Base-by-base conservation (phyloP, 2,113 vertebrate genomes). In the Catharus fuscescens region DNA sequence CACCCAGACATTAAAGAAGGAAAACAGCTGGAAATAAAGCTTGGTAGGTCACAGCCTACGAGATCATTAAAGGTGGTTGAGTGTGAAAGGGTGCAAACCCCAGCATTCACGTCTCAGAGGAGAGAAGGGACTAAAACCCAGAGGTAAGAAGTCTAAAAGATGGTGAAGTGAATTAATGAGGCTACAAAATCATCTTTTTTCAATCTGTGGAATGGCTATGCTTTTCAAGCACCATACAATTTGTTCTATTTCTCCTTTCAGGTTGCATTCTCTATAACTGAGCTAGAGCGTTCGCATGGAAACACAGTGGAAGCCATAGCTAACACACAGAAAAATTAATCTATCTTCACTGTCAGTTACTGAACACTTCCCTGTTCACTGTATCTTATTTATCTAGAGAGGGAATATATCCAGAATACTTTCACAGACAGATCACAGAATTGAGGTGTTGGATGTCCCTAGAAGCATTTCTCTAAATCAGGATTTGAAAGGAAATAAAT, bases 221-320 rank as follows among this genome's bases (percentile, higher is more conserved):
- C 24, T 40, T 88, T 83, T 62, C 40, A 70, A 14, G 34, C 28
- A 53, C 14, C 3, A 2, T 67, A 36, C 0, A 3, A 13, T 18
- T 67, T 3, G 3, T 4, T 8, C 29, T n/a, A 29, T 71, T 74
- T 90, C 67, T 45, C 18, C 28, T 52, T 88, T 78, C 16, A 24
- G 18, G 20, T 18, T 57, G 20, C 21, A 48, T 45, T 52, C 28
- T 40, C 48, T 54, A 1, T 5, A 67, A 28, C 1, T 44, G 52
- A 80, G 15, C 3, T 0, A 72, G 20, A 74, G 18, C 2, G 7
- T 11, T 61, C 64, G 40, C 0, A 1, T 2, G 2, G 48, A 29
- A 48, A 36, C 44, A 38, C 14, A 44, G 26, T 14, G 26, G 50
- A 76, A 93, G 19, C 24, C 31, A 32, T 4, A 78, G 23, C 15